phyloP scores from a whole-genome alignment of 2,113 vertebrate genomes.

The Riparia riparia region DNA sequence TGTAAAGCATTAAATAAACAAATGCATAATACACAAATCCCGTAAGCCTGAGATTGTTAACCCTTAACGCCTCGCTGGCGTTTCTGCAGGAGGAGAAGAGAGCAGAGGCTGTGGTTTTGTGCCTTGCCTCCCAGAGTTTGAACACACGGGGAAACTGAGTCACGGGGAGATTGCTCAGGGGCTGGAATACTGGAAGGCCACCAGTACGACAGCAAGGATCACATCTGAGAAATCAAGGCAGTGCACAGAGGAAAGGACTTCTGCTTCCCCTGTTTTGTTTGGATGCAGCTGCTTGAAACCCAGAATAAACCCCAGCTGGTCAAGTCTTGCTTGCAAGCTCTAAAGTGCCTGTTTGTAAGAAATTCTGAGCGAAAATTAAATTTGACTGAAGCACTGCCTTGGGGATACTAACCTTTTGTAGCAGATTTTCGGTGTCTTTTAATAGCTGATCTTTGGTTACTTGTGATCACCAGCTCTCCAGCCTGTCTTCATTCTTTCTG shows the following conservation, averaged over 20 bases:
- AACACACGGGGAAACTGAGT: neutral
- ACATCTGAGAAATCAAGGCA: neutral
- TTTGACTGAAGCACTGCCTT: neutral
- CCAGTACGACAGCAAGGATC: neutral
- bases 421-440: neutral
- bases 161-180: neutral
- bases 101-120: neutral
- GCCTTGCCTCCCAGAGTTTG: neutral
- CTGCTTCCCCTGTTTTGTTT: neutral
- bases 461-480: neutral
- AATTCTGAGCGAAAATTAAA: neutral
- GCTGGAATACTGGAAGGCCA: neutral
- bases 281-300: neutral
- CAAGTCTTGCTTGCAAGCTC: neutral
- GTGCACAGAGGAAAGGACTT: neutral
- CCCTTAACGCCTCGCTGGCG: neutral
- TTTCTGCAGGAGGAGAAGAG: neutral
- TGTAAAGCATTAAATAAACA: slow-evolving; percentile 56
- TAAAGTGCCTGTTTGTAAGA: neutral
- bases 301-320: neutral
- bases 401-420: neutral
- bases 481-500: neutral
- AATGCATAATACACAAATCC: slow-evolving; percentile 29
- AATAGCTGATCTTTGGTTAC: neutral
- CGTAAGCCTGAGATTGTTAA: slow-evolving; percentile 14